Percentiles rank a stretch among this genome's conserved stretches.
Conservation (phyloP, 2,113 vertebrate species). For the Oryzias woworae region DNA sequence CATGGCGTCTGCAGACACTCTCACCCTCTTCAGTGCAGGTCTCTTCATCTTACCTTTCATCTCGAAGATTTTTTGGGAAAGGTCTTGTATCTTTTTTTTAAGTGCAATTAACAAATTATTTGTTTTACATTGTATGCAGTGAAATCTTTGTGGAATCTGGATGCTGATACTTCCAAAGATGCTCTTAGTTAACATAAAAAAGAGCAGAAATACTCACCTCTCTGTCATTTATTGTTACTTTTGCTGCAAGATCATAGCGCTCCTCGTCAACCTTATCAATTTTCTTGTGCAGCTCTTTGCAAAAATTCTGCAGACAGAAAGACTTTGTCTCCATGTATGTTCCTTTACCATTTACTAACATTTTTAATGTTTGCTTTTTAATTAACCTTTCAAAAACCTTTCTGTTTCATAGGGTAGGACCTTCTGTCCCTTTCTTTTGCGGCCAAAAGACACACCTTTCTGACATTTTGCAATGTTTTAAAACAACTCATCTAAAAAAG, state of each 20-base stretch:
- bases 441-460: no score
- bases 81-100: constrained; percentile 64
- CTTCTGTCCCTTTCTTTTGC: no score
- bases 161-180: no score
- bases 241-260: constrained; percentile 74
- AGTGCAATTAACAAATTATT: not conserved
- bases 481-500: no score
- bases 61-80: constrained; percentile 78
- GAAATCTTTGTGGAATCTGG: no score
- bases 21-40: constrained; percentile 77
- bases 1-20: constrained; percentile 82
- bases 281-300: constrained; percentile 76
- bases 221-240: constrained; percentile 70
- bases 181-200: no score
- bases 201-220: constrained; percentile 59
- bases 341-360: no score
- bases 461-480: no score
- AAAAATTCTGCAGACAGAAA: constrained; percentile 69
- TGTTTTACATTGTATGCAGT: no score
- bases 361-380: no score
- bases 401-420: no score
- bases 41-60: constrained; percentile 84
- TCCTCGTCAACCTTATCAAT: constrained; percentile 79
- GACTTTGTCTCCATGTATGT: not conserved
- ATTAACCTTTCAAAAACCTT: no score